Evolutionary conservation across 2,797 vertebrate species (phyloP), one percentile per base, ranked within the genome.

Genomic region (Liasis olivaceus): DNA sequence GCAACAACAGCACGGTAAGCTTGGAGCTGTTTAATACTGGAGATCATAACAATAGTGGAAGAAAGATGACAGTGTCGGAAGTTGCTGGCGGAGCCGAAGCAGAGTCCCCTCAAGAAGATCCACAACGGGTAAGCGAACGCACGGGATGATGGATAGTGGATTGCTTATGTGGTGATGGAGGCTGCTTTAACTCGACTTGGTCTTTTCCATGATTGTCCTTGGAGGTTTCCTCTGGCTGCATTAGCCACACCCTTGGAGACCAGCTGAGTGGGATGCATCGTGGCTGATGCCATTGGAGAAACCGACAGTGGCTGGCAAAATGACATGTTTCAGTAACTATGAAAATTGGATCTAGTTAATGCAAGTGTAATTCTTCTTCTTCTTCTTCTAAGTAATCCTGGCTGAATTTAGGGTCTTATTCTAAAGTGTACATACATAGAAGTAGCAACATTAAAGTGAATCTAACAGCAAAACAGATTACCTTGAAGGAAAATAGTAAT

Each of bases 231-330:
- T 5, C 31, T 24, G 1, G 20, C 42, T 24, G 47, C 59, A 4
- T 14, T 60, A 3, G 47, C 59, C 59, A 63, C 91, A 20, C 59
- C 42, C 69, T 64, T 12, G 7, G 24, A 26, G 69, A 28, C 31
- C 31, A 81, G 24, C 31, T n/a, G 60, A 6, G 13, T 31, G 28
- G 51, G 36, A 36, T 14, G 28, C 42, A 36, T 14, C 54, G 1
- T 3, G 24, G 15, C n/a, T 42, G 85, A 28, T 66, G 15, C 28
- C 58, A 62, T 14, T 20, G 3, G 86, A n/a, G 1, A 91, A 36
- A 26, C 6, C 20, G 8, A 8, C 84, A 31, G 58, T 0, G 0
- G 15, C 0, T 54, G 28, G 0, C 0, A 0, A 15, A 20, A 7
- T 58, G 56, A 47, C 5, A 12, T 47, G 42, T 17, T 5, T 17